Base-by-base conservation (phyloP, 2,113 vertebrate genomes). In the Coregonus clupeaformis region DNA sequence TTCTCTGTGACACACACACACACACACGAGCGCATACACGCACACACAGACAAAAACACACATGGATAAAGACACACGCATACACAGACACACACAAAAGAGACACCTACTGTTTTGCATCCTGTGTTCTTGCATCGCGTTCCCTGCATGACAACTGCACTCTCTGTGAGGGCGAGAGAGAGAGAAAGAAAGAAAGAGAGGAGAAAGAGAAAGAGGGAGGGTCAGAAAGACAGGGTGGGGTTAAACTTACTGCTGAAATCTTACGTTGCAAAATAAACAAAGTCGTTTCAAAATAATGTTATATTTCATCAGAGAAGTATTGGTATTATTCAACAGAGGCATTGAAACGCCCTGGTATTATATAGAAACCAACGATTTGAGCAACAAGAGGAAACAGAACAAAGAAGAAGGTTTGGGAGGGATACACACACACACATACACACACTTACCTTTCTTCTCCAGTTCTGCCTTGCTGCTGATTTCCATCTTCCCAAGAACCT, bases 101-200 rank as follows among this genome's bases (percentile, higher is more conserved):
- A 77, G n/a, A 76, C 45, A 94, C 96, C 89, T 83, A 98, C 97
- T 18, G 83, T 91, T 89, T 95, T 97, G 87, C 98, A 99, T 80
- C 94, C 95, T 55, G 95, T 1, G 0, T 98, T 98, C 89, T 96
- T 97, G 91, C 98, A 99, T 57, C 80, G 87, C 2, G 95, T 96
- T 30, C 95, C 95, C 0, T 69, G 70, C 5, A 89, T 68, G 1
- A 91, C 77, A 0, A 1, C 27, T 69, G 87, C 27, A 60, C 63
- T 86, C 68, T 93, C 93, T 94, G 29, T 18, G 11, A 32, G 22
- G 22, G 29, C 57, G 2, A 62, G 0, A 72, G 29, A 45, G 45
- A 72, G 36, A 55, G 32, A 29, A 12, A 57, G 65, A 25, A 47
- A 4, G 5, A 32, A n/a, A n/a, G n/a, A n/a, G 18, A 29, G 30